These are phyloP conservation scores for Monopis laevigella DNA, from an alignment of 2,888 invertebrate genomes.

Conservation along the genomic window DNA sequence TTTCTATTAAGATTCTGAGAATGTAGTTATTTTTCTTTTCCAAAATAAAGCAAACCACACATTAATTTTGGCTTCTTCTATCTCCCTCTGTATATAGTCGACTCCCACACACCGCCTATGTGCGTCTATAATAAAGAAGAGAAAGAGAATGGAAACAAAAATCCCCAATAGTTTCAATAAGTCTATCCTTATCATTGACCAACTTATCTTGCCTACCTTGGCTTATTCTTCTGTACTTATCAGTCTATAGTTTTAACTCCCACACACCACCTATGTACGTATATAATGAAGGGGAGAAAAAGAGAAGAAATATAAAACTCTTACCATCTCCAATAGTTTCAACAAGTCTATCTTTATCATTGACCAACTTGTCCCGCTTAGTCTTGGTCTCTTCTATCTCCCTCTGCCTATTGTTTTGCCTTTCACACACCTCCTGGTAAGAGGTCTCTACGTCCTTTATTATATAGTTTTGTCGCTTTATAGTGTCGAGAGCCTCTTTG, in stretches of 20 bases:
- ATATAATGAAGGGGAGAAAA: too few relatives aligned
- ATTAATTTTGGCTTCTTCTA: too few relatives aligned
- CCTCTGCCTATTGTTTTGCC: constrained; percentile 52
- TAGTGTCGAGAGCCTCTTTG: constrained; percentile 35
- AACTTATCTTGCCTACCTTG: constrained; percentile 61
- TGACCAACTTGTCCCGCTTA: constrained; percentile 60
- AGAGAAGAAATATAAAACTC: constrained; percentile 14
- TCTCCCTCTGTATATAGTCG: too few relatives aligned
- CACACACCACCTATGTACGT: too few relatives aligned
- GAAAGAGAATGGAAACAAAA: neutral
- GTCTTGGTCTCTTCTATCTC: constrained; percentile 53
- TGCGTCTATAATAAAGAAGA: too few relatives aligned
- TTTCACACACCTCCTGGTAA: constrained; percentile 50
- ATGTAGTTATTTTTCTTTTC: too few relatives aligned
- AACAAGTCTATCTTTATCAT: constrained; percentile 46
- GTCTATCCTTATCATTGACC: constrained; percentile 44
- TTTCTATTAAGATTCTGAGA: too few relatives aligned
- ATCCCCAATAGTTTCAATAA: constrained; percentile 54
- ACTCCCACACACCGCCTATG: too few relatives aligned
- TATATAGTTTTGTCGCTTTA: constrained; percentile 36
- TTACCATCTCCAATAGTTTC: constrained; percentile 61
- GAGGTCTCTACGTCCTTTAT: constrained; percentile 42
- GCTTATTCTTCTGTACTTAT: too few relatives aligned
- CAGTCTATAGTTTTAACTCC: too few relatives aligned
- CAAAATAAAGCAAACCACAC: too few relatives aligned